phyloP scores from a whole-genome alignment of 2,797 vertebrate genomes.

The Chiroxiphia lanceolata region DNA sequence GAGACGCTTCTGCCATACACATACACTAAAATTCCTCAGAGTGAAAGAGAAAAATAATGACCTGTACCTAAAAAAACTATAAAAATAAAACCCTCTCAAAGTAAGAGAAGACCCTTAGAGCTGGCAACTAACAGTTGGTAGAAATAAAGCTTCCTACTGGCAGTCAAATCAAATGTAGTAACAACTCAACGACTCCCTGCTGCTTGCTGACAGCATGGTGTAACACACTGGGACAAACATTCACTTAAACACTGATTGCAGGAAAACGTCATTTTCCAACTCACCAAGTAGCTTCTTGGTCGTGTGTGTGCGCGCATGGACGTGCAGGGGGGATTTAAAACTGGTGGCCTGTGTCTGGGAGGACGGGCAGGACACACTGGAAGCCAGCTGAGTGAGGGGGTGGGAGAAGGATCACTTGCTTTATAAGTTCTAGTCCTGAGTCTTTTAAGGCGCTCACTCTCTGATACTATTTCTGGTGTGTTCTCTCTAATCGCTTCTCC shows the following conservation, averaged over 20 bases:
- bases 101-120: constrained; percentile 67
- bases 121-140: constrained; percentile 77
- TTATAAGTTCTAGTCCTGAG: not conserved
- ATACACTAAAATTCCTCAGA: not conserved
- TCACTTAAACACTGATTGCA: constrained; percentile 85
- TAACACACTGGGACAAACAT: constrained; percentile 83
- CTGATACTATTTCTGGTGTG: constrained; percentile 42
- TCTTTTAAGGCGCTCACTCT: not conserved
- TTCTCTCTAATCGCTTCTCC: constrained; percentile 43
- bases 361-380: not conserved
- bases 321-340: not conserved
- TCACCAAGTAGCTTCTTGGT: constrained; percentile 38
- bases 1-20: not conserved
- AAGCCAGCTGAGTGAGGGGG: not conserved
- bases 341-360: not conserved
- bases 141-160: constrained; percentile 82
- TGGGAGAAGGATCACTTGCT: constrained; percentile 32
- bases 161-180: constrained; percentile 87
- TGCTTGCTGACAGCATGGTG: constrained; percentile 81
- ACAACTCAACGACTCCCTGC: constrained; percentile 80
- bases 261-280: constrained; percentile 75
- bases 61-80: not conserved
- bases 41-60: not conserved
- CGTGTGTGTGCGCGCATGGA: accelerated
- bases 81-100: not conserved